phyloP scores from a whole-genome alignment of 1,140 invertebrate genomes.

The Dinoponera quadriceps region DNA sequence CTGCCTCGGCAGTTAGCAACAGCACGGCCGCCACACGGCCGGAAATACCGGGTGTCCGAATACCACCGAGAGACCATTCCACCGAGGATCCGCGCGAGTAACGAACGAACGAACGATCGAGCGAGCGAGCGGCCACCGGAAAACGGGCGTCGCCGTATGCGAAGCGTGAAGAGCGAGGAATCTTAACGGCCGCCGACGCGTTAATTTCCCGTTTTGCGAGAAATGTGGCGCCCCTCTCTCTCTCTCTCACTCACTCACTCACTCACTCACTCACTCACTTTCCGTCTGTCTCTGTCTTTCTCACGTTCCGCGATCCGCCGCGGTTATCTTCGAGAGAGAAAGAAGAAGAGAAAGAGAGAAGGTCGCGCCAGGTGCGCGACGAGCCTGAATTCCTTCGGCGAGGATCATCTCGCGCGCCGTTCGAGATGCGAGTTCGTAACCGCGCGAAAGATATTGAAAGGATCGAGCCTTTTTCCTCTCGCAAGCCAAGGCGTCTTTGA shows the following conservation, averaged over 20 bases:
- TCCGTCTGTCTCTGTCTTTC: no score
- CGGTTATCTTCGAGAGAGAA: conserved; percentile 3
- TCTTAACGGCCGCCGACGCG: background rate
- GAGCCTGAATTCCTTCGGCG: conserved; percentile 5
- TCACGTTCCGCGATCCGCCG: background rate
- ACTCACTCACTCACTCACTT: background rate
- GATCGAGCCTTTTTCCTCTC: no score
- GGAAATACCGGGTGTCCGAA: conserved; percentile 81
- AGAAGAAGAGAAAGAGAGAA: background rate
- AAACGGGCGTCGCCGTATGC: background rate
- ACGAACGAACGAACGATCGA: background rate
- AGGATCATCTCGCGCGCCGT: background rate
- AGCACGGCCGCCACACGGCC: conserved; percentile 69
- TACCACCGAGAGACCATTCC: conserved; percentile 40
- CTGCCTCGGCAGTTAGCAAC: conserved; percentile 82
- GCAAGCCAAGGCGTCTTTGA: no score
- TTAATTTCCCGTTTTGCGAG: conserved; percentile 4
- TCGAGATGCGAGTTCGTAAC: no score
- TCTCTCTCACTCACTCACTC: background rate
- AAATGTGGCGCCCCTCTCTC: background rate
- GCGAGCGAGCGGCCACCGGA: background rate
- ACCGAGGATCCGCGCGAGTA: conserved; percentile 1
- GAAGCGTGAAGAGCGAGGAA: conserved; percentile 3
- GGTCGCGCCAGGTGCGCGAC: conserved; percentile 23
- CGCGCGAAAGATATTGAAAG: no score